Percentiles rank a stretch among this genome's conserved stretches.
Evolutionary conservation across 1,140 invertebrate species (phyloP).

Genomic region (Berghia stephanieae): DNA sequence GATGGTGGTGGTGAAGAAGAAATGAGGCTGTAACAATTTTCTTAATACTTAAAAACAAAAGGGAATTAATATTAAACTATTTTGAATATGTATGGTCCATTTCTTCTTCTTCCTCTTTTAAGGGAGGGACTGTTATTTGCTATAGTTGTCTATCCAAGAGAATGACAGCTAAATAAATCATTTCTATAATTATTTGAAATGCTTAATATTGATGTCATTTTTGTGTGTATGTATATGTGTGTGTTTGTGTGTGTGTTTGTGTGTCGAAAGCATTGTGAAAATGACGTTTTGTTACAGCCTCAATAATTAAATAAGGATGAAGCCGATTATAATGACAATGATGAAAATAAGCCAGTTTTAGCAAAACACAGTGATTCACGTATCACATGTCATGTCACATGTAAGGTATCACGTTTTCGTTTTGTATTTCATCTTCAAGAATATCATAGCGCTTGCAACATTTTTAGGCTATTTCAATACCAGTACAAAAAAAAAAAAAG

Average conservation of each 20-base stretch:
- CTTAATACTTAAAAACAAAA: background rate
- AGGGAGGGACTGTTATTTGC: background rate
- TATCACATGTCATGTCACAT: background rate
- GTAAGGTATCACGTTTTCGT: background rate
- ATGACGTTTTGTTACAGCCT: background rate
- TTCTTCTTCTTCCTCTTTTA: too few relatives aligned
- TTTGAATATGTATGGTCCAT: too few relatives aligned
- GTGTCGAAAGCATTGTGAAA: background rate
- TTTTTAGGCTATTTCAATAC: too few relatives aligned
- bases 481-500: too few relatives aligned
- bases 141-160: too few relatives aligned
- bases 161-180: background rate
- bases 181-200: background rate
- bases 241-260: conserved; percentile 9
- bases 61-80: background rate
- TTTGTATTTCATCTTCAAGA: background rate
- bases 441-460: too few relatives aligned
- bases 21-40: background rate
- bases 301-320: background rate
- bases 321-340: background rate
- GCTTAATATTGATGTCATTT: background rate
- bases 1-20: too few relatives aligned
- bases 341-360: background rate
- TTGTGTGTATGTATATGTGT: conserved; percentile 17
- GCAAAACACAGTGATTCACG: background rate